Base-by-base conservation (phyloP, 2,888 invertebrate species). In the Mamestra brassicae region DNA sequence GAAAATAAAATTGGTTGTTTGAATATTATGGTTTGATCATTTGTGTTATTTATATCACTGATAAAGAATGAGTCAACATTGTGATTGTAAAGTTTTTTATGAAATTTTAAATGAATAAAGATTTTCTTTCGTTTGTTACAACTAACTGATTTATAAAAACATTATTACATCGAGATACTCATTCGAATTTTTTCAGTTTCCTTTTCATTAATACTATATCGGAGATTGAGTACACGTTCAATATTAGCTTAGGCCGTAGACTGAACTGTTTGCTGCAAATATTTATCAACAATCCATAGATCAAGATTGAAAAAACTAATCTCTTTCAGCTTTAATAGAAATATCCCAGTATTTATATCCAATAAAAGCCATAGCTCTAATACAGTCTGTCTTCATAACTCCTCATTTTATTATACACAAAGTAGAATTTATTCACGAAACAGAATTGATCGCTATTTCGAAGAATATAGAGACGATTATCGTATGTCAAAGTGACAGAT, bases 401-500 rank as follows among this genome's bases (percentile, higher is more conserved):
- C 47, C 42, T 26, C 4, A 60, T 50, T 61, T 80, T 70, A 83
- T 78, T 47, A 74, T 57, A 72, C 34, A 73, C 72, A 81, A 60
- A 84, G 60, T 69, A 34, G 26, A 78, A 75, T 77, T 77, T 81
- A 81, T 77, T 84, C 10, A 67, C 70, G 65, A 55, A 62, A n/a
- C 36, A n/a, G 50, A 58, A 70, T 45, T 71, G 54, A 69, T 75
- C 73, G 62, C 45, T 83, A 85, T 75, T 58, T 2, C 38, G 7
- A 78, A 73, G 57, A 66, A 4, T 10, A 74, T 73, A 82, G 61
- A 69, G 67, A 47, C 68, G 50, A 86, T 84, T 74, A 79, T 81
- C 70, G 75, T 75, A 57, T 63, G 54, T 78, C 54, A 76, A 52
- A 11, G 36, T 71, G 77, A 76, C 86, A 84, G 64, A 79, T 82